Evolutionary conservation across 1,140 invertebrate species (phyloP).

Genomic region (Brachionus paranguensis): DNA sequence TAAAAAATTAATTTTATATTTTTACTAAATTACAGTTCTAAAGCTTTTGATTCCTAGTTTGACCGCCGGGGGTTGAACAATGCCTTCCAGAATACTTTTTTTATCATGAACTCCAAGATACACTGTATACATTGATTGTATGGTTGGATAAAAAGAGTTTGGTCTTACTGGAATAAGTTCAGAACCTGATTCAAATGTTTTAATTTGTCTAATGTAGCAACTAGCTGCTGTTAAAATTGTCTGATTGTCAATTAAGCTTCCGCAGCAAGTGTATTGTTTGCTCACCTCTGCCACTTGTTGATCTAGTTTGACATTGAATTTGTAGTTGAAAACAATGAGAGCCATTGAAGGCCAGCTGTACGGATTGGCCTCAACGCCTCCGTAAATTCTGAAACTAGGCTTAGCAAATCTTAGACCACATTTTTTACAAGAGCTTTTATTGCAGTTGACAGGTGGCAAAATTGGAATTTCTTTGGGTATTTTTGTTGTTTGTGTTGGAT

Average conservation of each 20-base stretch:
- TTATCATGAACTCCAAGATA: constrained; percentile 29
- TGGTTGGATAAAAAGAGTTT: not conserved
- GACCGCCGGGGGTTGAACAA: not conserved
- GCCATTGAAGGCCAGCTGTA: constrained; percentile 36
- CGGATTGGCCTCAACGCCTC: not conserved
- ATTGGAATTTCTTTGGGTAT: not conserved
- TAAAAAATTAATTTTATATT: too few species aligned
- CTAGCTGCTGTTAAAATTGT: constrained; percentile 16
- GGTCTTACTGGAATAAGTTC: not conserved
- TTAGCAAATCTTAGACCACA: constrained; percentile 17
- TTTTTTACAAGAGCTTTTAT: not conserved
- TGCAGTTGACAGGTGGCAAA: not conserved
- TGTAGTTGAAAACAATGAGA: constrained; percentile 9
- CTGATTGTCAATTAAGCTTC: not conserved
- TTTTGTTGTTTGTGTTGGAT: not conserved
- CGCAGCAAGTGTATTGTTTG: not conserved
- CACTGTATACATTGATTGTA: constrained; percentile 26
- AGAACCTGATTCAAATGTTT: not conserved
- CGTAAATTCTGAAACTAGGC: not conserved
- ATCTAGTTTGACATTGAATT: not conserved
- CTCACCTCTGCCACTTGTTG: not conserved
- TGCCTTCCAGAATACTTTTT: not conserved
- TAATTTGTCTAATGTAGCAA: not conserved
- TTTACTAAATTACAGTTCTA: not conserved
- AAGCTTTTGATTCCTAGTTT: not conserved